phyloP scores from a whole-genome alignment of 2,113 vertebrate species.

The Ploceus nigricollis region DNA sequence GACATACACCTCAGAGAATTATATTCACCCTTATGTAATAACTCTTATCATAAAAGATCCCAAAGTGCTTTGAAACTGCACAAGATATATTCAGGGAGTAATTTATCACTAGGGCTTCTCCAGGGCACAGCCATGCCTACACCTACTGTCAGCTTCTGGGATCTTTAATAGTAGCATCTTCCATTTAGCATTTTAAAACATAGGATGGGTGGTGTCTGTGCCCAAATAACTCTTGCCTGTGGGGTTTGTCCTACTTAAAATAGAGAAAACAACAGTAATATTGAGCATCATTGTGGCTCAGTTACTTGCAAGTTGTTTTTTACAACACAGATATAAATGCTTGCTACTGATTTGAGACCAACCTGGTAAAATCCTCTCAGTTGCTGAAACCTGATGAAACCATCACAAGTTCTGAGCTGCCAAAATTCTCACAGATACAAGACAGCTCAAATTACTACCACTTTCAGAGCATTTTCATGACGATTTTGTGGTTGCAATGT shows the following conservation, averaged over 20 bases:
- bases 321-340: background rate
- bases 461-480: background rate
- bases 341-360: background rate
- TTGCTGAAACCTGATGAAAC: background rate
- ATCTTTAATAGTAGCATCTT: background rate
- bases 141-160: background rate
- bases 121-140: background rate
- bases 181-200: background rate
- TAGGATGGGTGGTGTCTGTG: background rate
- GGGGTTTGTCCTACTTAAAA: background rate
- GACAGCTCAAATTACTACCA: background rate
- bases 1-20: background rate
- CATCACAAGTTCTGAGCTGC: background rate
- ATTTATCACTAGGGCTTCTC: background rate
- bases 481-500: background rate
- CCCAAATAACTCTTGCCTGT: background rate
- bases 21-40: background rate
- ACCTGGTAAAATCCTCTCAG: rapidly evolving
- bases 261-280: background rate
- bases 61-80: background rate
- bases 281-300: background rate
- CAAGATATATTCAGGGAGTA: background rate
- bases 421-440: background rate
- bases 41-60: background rate
- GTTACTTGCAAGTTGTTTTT: background rate